These are phyloP conservation scores for Asbolus verrucosus DNA, from an alignment of 1,140 invertebrate genomes.

Conservation along the genomic window DNA sequence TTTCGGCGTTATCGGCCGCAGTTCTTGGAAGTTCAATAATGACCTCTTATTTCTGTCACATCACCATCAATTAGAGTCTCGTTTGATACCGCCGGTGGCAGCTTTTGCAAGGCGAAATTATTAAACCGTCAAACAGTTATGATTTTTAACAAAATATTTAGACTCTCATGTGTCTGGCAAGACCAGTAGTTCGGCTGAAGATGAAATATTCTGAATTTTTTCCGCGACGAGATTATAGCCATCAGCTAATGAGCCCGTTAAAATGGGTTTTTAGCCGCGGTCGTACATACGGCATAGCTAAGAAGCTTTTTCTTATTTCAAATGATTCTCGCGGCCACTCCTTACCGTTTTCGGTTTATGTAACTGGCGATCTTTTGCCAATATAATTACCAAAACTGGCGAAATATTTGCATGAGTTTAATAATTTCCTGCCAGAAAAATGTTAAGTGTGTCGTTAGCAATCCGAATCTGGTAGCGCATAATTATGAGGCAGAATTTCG, in stretches of 20 bases:
- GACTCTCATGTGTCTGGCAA: not conserved
- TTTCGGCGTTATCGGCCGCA: too few relatives aligned
- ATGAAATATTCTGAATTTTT: constrained; percentile 31
- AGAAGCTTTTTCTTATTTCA: not conserved
- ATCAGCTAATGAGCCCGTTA: constrained; percentile 33
- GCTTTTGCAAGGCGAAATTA: not conserved
- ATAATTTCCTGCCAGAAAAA: constrained; percentile 31
- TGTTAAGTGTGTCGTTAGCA: constrained; percentile 35
- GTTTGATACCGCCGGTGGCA: constrained; percentile 27
- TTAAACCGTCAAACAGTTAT: not conserved
- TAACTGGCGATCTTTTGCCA: constrained; percentile 27
- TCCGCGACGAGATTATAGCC: constrained; percentile 26
- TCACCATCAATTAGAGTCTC: constrained; percentile 8
- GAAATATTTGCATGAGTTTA: constrained; percentile 24
- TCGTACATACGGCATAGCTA: not conserved
- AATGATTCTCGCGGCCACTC: constrained; percentile 23
- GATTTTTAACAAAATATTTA: constrained; percentile 11
- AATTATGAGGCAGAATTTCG: constrained; percentile 29
- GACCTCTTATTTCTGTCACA: too few relatives aligned
- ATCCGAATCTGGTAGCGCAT: constrained; percentile 34
- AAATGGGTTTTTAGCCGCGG: not conserved
- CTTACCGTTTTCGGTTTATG: constrained; percentile 22
- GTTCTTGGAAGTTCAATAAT: too few relatives aligned
- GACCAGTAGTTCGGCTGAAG: constrained; percentile 24
- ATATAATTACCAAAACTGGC: constrained; percentile 24